Evolutionary conservation across 2,888 invertebrate genomes (phyloP), one percentile per base, ranked within the genome.

Genomic region (Chrysomela aeneicollis): DNA sequence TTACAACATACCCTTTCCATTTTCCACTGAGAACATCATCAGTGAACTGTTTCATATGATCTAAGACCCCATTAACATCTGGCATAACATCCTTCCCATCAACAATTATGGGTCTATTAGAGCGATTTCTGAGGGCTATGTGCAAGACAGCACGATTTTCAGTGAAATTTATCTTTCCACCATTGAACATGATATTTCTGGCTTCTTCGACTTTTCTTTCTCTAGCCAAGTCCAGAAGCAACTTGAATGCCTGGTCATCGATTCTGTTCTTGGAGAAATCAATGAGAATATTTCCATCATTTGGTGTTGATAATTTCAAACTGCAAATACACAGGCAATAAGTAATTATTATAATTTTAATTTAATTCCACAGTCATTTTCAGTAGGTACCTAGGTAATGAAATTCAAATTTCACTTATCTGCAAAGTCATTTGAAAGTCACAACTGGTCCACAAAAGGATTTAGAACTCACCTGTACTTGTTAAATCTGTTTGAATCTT

Each of bases 201-300:
- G 94, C 93, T 74, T 90, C 86, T 78, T 92, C 93, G 32, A 99
- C 90, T 74, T 92, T 90, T 12, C 98, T 87, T 49, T 89, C 89
- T 76, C 87, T 87, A 62, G 96, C 97, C 85, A 99, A 83, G 69
- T 93, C 87, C 70, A 98, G 83, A 1, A 99, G 88, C 17, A 93
- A 82, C 9, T 86, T 81, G 80, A 96, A 85, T 5, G 90, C 88
- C 66, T 92, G 90, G 18, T 90, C 88, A 76, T 94, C 90, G 66
- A 99, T 86, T 50, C 95, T 88, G 84, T 99, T 99, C 85, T 99
- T 99, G 12, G 98, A 98, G 84, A 92, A 99, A 84, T 99, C 99
- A 75, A 99, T 81, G 42, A 99, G 86, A 75, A 98, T 91, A 22
- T 94, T 91, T 6, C 98, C 98, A 86, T 96, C 95, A 63, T 88